Evolutionary conservation across 1,140 invertebrate species (phyloP).

Genomic region (Chlorops oryzae): DNA sequence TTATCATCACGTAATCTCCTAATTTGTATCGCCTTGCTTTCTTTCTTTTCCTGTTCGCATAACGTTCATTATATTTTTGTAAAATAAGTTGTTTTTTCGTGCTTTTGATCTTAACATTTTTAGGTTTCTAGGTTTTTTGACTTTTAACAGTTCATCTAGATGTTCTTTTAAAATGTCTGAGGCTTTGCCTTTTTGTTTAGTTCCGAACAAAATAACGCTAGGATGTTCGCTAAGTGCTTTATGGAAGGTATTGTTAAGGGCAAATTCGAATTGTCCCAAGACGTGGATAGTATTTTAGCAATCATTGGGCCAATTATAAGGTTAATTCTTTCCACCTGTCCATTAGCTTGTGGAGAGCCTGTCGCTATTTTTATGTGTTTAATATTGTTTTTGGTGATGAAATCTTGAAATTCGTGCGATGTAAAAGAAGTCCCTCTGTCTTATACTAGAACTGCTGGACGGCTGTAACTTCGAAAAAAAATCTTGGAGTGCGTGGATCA

Average conservation of each 20-base stretch:
- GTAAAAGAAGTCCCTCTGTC: constrained; percentile 32
- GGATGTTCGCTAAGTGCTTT: constrained; percentile 6
- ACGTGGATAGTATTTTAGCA: neutral
- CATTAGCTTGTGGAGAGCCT: constrained; percentile 17
- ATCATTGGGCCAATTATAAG: constrained; percentile 19
- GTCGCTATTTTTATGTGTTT: constrained; percentile 20
- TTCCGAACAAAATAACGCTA: constrained; percentile 7
- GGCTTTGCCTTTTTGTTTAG: neutral
- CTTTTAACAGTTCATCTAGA: neutral
- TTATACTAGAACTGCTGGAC: constrained; percentile 24
- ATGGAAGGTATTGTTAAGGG: constrained; percentile 7
- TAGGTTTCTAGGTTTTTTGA: too few relatives aligned
- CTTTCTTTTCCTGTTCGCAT: too few relatives aligned
- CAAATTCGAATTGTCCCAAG: neutral
- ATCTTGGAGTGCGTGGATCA: constrained; percentile 22
- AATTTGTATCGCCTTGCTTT: too few relatives aligned
- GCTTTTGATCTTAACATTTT: too few relatives aligned
- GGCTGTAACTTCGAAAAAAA: constrained; percentile 18
- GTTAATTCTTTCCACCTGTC: constrained; percentile 27
- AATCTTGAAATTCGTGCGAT: constrained; percentile 25
- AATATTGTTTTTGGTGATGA: constrained; percentile 16
- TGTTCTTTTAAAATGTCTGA: neutral
- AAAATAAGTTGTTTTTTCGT: too few relatives aligned
- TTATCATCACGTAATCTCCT: too few relatives aligned
- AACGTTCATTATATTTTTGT: too few relatives aligned